Conservation (phyloP, 2,113 vertebrate genomes). For the Alethe castanea region DNA sequence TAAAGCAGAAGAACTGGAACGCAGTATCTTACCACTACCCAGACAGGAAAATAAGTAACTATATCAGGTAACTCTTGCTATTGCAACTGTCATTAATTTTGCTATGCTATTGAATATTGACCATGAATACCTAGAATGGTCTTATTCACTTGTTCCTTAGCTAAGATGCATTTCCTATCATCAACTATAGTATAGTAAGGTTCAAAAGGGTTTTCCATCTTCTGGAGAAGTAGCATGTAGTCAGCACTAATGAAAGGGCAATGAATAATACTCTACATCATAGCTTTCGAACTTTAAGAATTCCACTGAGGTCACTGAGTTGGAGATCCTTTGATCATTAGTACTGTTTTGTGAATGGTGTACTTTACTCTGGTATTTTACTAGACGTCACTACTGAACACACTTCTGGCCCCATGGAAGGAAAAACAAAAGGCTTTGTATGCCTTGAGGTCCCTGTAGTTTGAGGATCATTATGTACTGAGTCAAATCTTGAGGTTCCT, state of each 20-base stretch:
- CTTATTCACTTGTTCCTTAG: background rate
- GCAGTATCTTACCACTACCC: background rate
- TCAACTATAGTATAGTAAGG: background rate
- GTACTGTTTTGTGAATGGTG: constrained; percentile 57
- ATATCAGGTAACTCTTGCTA: background rate
- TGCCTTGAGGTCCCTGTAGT: background rate
- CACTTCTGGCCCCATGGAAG: constrained; percentile 5
- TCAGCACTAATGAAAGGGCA: constrained; percentile 44
- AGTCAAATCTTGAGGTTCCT: background rate
- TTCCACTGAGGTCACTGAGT: constrained; percentile 60
- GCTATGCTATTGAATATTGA: background rate
- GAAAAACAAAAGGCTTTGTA: constrained; percentile 46
- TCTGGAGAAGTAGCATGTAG: background rate
- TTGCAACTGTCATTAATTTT: background rate
- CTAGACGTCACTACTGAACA: constrained; percentile 45
- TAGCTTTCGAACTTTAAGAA: constrained; percentile 39
- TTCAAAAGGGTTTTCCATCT: constrained; percentile 19
- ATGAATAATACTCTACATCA: constrained; percentile 9
- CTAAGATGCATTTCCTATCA: background rate
- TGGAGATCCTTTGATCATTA: constrained; percentile 50
- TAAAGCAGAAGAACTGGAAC: background rate
- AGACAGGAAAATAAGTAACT: background rate
- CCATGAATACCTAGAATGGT: background rate
- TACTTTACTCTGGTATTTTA: constrained; percentile 51
- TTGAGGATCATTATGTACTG: background rate